Base-by-base conservation (phyloP, 2,113 vertebrate genomes). In the Nothoprocta perdicaria region DNA sequence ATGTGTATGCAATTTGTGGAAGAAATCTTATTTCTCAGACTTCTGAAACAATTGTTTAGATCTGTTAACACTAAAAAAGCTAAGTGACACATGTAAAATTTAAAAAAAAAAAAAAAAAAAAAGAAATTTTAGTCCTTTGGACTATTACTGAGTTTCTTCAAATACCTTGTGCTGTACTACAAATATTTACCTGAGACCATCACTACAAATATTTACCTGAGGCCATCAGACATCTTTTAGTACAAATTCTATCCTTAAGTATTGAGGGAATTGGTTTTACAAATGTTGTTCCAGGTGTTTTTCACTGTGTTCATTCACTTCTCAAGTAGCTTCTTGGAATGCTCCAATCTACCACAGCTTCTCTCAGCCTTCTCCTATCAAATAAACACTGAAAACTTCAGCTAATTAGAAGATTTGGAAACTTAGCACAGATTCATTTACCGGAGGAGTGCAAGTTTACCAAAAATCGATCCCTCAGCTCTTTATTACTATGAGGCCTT, bases 1-100 rank as follows among this genome's bases (percentile, higher is more conserved):
- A 46, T 74, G 84, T 73, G 41, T 90, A 63, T 50, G 48, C 84
- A n/a, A 84, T 79, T 80, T 93, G n/a, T 46, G 60, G 69, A 67
- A 93, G 41, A 66, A 41, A 46, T 18, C 13, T 55, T 41, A 40
- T 76, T 86, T 75, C 45, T 92, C 38, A 79, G 43, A 27, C n/a
- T 60, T 95, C 69, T 89, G 52, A 90, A 94, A 66, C 14, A 77
- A 48, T 63, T 14, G 7, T 68, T 78, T 58, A 50, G 48, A 35
- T 81, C 29, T 57, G 5, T 53, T 72, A 78, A 29, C 68, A 83
- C 40, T 15, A 83, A 18, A 65, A 80, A 81, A 84, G 4, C 26
- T 60, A 66, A 75, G 50, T 14, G 40, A 8, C 17, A 29, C 5
- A 16, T 24, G 53, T 8, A 78, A 76, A 61, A 3, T 23, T 72